Evolutionary conservation across 2,113 vertebrate species (phyloP).

Genomic region (Xiphophorus couchianus): DNA sequence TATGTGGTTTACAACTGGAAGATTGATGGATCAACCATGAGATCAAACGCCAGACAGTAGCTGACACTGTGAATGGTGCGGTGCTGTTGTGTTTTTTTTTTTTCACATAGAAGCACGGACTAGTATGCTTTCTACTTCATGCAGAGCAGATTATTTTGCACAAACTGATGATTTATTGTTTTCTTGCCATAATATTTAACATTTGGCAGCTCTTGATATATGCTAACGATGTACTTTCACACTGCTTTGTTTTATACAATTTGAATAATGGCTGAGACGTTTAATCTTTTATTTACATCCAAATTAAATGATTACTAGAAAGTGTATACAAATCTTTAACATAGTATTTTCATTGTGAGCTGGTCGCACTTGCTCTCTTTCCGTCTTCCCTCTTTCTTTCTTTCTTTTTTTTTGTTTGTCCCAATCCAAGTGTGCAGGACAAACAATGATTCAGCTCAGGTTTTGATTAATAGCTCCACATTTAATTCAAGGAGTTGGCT

Average conservation of each 20-base stretch:
- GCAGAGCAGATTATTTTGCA: not conserved
- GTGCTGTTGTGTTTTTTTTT: too few species aligned
- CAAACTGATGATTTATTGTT: not conserved
- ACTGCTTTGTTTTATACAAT: not conserved
- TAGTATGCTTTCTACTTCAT: not conserved
- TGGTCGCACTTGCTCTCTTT: not conserved
- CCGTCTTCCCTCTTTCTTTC: not conserved
- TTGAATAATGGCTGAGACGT: not conserved
- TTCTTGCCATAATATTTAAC: not conserved
- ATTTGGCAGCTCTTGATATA: too few species aligned
- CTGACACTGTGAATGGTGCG: too few species aligned
- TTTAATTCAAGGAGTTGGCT: slow-evolving; percentile 34
- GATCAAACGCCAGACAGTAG: too few species aligned
- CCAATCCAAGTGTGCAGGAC: slow-evolving; percentile 21
- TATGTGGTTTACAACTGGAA: not conserved
- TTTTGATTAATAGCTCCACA: slow-evolving; percentile 56
- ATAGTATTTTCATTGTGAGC: not conserved
- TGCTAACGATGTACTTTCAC: not conserved
- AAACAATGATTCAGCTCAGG: slow-evolving; percentile 40
- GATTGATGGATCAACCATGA: too few species aligned
- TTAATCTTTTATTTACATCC: not conserved
- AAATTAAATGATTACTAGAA: not conserved
- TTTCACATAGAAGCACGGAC: not conserved
- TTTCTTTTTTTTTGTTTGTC: not conserved
- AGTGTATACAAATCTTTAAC: not conserved